Percentiles rank a stretch among this genome's conserved stretches.
phyloP scores from a whole-genome alignment of 2,888 invertebrate species.

The Aspidapion aeneum region DNA sequence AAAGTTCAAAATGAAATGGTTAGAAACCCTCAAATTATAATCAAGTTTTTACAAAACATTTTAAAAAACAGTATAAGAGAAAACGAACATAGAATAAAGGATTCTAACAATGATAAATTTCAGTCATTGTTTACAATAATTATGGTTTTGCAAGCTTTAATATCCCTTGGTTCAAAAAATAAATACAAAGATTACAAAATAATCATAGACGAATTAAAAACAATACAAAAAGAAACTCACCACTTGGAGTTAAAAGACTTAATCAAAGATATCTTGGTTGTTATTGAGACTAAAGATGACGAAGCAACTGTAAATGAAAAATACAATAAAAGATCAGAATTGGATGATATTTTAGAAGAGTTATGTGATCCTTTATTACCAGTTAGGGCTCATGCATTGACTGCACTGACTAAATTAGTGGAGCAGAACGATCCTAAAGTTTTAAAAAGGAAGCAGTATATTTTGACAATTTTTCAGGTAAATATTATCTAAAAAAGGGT shows the following conservation, averaged over 20 bases:
- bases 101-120: constrained; percentile 36
- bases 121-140: constrained; percentile 39
- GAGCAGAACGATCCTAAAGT: constrained; percentile 61
- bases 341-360: constrained; percentile 63
- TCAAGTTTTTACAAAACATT: constrained; percentile 51
- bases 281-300: constrained; percentile 16
- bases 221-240: constrained; percentile 32
- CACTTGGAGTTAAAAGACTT: constrained; percentile 37
- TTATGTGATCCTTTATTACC: constrained; percentile 70
- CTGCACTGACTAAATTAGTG: constrained; percentile 69
- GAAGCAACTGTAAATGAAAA: constrained; percentile 14
- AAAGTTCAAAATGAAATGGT: constrained; percentile 49
- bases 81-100: constrained; percentile 30
- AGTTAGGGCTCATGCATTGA: constrained; percentile 77
- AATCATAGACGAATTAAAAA: constrained; percentile 37
- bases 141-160: constrained; percentile 44
- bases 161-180: constrained; percentile 30
- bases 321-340: constrained; percentile 44
- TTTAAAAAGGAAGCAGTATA: constrained; percentile 59
- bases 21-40: constrained; percentile 47
- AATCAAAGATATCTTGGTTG: constrained; percentile 31
- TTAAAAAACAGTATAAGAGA: constrained; percentile 36
- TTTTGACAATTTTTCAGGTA: constrained; percentile 72
- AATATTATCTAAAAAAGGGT: too few species aligned
- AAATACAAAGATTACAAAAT: constrained; percentile 38